Base-by-base conservation (phyloP, 2,797 vertebrate species). In the Syngnathus acus region DNA sequence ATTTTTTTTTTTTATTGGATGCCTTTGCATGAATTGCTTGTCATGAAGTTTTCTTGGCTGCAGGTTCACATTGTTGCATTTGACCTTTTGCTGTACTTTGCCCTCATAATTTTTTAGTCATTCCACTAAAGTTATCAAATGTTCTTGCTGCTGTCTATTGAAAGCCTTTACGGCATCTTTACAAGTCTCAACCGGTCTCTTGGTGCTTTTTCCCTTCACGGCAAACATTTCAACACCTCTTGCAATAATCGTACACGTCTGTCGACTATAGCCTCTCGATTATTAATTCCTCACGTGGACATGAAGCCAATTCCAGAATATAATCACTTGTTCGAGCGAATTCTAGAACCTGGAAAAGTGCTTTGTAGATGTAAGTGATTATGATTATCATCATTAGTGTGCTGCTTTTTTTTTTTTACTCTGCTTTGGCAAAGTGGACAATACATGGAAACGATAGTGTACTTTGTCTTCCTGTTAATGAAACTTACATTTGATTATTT, bases 181-280 rank as follows among this genome's bases (percentile, higher is more conserved):
- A 54, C 53, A 54, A 54, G 53, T 54, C 53, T 14, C 23, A 13
- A 54, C 53, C 11, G 53, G 53, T 26, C 23, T 54, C 23, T 26
- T 13, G 23, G n/a, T 21, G 50, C 50, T 51, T 51, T 51, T 51
- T 26, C 53, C 53, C 53, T 54, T 26, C 9, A 54, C 53, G 23
- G 21, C 53, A 26, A 54, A 54, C 53, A 6, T 54, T 54, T 54
- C 53, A 54, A 54, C 53, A 54, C 53, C 53, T 54, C 21, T 54
- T 11, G 53, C 53, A 26, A 54, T 54, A 54, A 54, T 54, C 53
- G 13, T 14, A 11, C 11, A 54, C n/a, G 3, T 32, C 32, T 32
- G 32, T 51, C n/a, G 19, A 51, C 53, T 54, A 21, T 54, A 26
- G 53, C 53, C 23, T 26, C n/a, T 19, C 48, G n/a, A n/a, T 51